Conservation (phyloP, 2,888 invertebrate species). For the Arenicola marina region DNA sequence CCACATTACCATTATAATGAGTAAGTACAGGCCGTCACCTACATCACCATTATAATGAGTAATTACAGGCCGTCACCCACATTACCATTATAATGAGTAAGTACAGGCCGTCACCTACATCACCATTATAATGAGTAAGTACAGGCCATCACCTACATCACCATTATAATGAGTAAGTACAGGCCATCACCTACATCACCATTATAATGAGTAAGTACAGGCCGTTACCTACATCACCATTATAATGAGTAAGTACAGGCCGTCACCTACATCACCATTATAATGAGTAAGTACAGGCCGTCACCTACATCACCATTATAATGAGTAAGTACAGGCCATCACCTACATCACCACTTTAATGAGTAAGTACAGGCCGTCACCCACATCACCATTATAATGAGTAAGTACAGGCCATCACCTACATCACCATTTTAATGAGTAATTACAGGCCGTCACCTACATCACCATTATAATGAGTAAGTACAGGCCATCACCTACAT, state of each 20-base stretch:
- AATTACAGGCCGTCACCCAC: not conserved
- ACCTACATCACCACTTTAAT: slow-evolving; percentile 20
- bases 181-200: slow-evolving; percentile 20
- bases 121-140: slow-evolving; percentile 18
- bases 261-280: slow-evolving; percentile 18
- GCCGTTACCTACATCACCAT: too few species aligned
- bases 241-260: too few species aligned
- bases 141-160: too few species aligned
- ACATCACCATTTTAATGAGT: slow-evolving; percentile 22
- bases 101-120: slow-evolving; percentile 23
- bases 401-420: slow-evolving; percentile 21
- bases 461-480: too few species aligned
- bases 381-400: too few species aligned
- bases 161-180: too few species aligned
- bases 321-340: slow-evolving; percentile 21
- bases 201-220: slow-evolving; percentile 15
- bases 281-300: slow-evolving; percentile 12
- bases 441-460: not conserved
- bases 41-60: slow-evolving; percentile 22
- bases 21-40: slow-evolving; percentile 21
- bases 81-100: too few species aligned
- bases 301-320: too few species aligned
- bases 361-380: slow-evolving; percentile 10
- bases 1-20: too few species aligned
- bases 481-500: slow-evolving; percentile 23